These are phyloP conservation scores for Nomada fucata DNA, from an alignment of 2,888 invertebrate genomes.

Conservation along the genomic window DNA sequence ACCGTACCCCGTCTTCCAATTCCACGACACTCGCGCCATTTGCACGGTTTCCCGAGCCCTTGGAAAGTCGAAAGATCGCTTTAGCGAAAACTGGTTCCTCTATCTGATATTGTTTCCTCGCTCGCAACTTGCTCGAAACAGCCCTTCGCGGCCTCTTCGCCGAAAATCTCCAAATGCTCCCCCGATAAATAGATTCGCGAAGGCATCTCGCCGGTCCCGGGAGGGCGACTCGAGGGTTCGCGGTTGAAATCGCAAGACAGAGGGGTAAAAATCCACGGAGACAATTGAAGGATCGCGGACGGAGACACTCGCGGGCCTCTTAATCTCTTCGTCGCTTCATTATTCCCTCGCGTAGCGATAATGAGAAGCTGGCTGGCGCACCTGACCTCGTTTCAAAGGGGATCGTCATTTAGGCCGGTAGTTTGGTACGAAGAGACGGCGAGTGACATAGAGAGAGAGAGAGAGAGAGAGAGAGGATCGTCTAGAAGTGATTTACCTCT, in stretches of 20 bases:
- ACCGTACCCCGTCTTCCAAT: constrained; percentile 27
- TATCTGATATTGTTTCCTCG: not conserved
- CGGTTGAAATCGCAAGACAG: constrained; percentile 2
- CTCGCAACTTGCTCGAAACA: not conserved
- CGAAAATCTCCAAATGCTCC: not conserved
- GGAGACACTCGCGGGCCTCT: constrained; percentile 56
- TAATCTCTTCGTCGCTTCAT: constrained; percentile 67
- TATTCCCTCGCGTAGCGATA: constrained; percentile 68
- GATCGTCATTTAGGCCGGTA: constrained; percentile 55
- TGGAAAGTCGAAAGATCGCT: constrained; percentile 14
- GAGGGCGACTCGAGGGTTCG: not conserved
- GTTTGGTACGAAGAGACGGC: constrained; percentile 1
- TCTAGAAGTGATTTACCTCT: constrained; percentile 59
- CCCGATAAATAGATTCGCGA: not conserved
- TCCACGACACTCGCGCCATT: not conserved
- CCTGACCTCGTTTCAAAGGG: constrained; percentile 66
- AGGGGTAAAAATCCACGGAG: constrained; percentile 39
- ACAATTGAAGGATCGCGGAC: constrained; percentile 34
- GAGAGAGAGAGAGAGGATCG: constrained; percentile 36
- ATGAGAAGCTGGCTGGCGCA: constrained; percentile 55
- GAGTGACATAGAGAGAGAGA: constrained; percentile 35
- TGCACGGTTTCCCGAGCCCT: constrained; percentile 6
- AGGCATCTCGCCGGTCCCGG: not conserved
- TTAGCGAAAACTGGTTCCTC: constrained; percentile 3
- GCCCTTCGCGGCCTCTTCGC: not conserved